Conservation (phyloP, 2,888 invertebrate genomes). For the Leucophora obtusa region DNA sequence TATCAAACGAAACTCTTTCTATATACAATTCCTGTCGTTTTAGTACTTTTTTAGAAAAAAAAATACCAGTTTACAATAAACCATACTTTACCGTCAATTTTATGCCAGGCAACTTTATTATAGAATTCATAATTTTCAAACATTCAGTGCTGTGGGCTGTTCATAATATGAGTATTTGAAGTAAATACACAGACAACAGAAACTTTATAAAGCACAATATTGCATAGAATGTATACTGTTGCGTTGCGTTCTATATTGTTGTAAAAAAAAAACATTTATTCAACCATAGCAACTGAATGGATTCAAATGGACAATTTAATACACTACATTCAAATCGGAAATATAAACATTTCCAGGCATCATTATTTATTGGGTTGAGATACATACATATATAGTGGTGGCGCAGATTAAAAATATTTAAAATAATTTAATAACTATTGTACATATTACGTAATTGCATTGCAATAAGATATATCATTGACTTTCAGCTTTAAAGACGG, state of each 20-base stretch:
- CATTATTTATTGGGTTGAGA: too few species aligned
- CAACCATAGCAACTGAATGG: background rate
- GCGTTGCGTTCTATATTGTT: background rate
- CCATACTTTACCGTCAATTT: background rate
- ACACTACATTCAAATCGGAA: background rate
- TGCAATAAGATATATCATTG: too few species aligned
- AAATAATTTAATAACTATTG: too few species aligned
- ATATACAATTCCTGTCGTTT: background rate
- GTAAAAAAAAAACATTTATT: too few species aligned
- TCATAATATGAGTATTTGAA: background rate
- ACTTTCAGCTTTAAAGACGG: too few species aligned
- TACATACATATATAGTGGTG: too few species aligned
- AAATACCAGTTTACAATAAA: background rate
- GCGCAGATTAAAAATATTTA: too few species aligned
- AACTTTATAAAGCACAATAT: constrained; percentile 31
- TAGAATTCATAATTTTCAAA: constrained; percentile 9
- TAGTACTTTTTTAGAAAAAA: background rate
- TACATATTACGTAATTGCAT: too few species aligned
- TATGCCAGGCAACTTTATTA: background rate
- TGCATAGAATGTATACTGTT: constrained; percentile 21
- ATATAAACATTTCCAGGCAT: background rate
- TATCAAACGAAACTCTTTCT: background rate
- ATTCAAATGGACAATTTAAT: background rate
- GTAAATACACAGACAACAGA: background rate
- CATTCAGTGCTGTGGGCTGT: background rate